Evolutionary conservation across 1,140 invertebrate genomes (phyloP).

Genomic region (Zaprionus taronus): DNA sequence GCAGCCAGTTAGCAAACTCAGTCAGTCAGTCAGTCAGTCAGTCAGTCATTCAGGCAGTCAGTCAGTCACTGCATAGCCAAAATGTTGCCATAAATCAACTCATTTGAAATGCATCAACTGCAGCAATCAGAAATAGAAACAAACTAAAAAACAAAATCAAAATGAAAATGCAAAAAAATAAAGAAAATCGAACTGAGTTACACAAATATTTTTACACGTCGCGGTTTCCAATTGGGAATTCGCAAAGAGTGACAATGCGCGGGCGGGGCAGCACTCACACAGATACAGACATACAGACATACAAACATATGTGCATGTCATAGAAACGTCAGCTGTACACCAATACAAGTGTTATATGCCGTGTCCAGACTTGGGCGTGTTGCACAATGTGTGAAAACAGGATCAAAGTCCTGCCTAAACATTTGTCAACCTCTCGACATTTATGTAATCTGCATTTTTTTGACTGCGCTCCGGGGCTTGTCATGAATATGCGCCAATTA

Average conservation of each 20-base stretch:
- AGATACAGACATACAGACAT: too few species aligned
- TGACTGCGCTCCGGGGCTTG: conserved; percentile 16
- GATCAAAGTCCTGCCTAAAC: conserved; percentile 78
- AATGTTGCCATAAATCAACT: conserved; percentile 80
- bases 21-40: conserved; percentile 18
- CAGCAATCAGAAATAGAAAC: conserved; percentile 78
- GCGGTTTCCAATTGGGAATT: conserved; percentile 74
- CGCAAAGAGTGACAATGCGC: conserved; percentile 67
- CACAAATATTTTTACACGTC: conserved; percentile 81
- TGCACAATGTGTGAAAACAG: conserved; percentile 82
- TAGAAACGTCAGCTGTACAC: neutral
- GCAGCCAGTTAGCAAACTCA: conserved; percentile 46
- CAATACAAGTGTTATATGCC: conserved; percentile 11
- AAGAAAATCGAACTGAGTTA: conserved; percentile 69
- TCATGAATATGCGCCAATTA: conserved; percentile 74
- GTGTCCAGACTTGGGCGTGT: conserved; percentile 51
- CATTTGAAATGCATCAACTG: conserved; percentile 82
- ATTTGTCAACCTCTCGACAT: conserved; percentile 73
- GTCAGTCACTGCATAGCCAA: conserved; percentile 62
- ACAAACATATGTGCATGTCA: conserved; percentile 6
- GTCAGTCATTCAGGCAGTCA: conserved; percentile 51
- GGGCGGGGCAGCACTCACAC: conserved; percentile 59
- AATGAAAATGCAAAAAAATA: conserved; percentile 49
- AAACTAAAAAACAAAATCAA: conserved; percentile 51
- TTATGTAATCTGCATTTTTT: conserved; percentile 70